A percentile compares a stretch with the other conserved stretches of the same genome.
phyloP scores from a whole-genome alignment of 1,140 invertebrate genomes.

The Ladona fulva region DNA sequence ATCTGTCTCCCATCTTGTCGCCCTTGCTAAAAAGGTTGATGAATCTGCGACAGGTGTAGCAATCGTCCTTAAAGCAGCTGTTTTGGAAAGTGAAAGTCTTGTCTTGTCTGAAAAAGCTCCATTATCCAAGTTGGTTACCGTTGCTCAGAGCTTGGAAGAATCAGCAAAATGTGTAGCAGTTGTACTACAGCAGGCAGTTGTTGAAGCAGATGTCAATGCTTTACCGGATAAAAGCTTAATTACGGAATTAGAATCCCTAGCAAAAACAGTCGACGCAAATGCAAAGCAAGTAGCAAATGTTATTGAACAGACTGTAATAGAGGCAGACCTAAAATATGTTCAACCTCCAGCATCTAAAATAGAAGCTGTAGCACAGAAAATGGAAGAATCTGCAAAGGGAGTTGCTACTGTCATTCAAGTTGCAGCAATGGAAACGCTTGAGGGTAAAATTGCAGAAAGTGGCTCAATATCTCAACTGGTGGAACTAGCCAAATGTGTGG shows the following conservation, averaged over 20 bases:
- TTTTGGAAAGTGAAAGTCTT: neutral
- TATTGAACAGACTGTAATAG: conserved; percentile 20
- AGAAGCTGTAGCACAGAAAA: neutral
- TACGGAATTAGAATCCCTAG: conserved; percentile 25
- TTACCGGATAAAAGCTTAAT: conserved; percentile 17
- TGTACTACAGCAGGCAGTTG: conserved; percentile 19
- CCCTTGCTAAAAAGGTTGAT: conserved; percentile 14
- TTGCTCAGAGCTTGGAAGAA: neutral
- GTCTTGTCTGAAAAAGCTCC: neutral
- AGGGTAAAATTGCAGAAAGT: neutral
- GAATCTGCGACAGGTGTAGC: conserved; percentile 15
- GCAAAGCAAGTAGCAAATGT: conserved; percentile 12
- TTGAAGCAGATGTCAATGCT: conserved; percentile 21
- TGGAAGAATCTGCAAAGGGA: neutral
- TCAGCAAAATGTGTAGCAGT: neutral
- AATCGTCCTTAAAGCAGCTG: neutral
- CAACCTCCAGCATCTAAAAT: conserved; percentile 20
- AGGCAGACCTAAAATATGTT: conserved; percentile 11
- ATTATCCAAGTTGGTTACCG: neutral
- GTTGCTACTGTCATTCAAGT: neutral
- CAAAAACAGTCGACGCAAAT: conserved; percentile 13
- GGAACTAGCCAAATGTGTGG: neutral
- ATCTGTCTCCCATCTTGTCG: neutral
- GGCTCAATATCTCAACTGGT: neutral
- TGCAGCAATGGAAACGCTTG: neutral